Evolutionary conservation across 2,113 vertebrate genomes (phyloP).

Genomic region (Cynopterus brachyotis): DNA sequence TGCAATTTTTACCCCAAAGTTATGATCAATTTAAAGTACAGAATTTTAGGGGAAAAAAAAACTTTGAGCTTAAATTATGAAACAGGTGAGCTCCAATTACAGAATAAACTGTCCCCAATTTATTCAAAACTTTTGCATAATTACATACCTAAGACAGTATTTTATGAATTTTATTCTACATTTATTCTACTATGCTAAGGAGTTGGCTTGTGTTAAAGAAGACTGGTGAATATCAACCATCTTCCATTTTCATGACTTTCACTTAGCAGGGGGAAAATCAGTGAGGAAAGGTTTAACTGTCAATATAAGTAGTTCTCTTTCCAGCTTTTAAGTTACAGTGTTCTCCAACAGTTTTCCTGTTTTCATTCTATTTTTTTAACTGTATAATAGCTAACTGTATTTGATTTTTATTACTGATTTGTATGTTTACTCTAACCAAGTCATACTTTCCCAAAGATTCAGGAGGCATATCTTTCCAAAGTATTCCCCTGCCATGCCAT

Average conservation of each 20-base stretch:
- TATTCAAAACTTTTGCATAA: constrained; percentile 43
- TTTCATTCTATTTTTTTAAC: background rate
- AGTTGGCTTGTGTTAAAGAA: background rate
- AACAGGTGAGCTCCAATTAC: constrained; percentile 19
- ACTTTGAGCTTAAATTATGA: constrained; percentile 8
- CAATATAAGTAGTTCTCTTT: background rate
- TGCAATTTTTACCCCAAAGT: background rate
- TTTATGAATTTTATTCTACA: background rate
- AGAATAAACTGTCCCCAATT: constrained; percentile 38
- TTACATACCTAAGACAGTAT: background rate
- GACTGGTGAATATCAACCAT: background rate
- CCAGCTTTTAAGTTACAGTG: background rate
- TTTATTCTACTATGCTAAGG: constrained; percentile 5
- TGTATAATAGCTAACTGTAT: background rate
- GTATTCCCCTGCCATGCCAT: background rate
- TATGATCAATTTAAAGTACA: background rate
- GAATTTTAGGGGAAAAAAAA: background rate
- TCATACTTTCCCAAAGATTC: background rate
- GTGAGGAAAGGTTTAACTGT: background rate
- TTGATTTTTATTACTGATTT: constrained; percentile 9
- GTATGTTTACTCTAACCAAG: background rate
- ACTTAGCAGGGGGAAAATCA: background rate
- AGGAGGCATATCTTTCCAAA: background rate
- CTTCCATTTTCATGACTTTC: constrained; percentile 21
- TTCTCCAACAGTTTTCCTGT: background rate